Conservation (phyloP, 2,888 invertebrate genomes). For the Cloeon dipterum region DNA sequence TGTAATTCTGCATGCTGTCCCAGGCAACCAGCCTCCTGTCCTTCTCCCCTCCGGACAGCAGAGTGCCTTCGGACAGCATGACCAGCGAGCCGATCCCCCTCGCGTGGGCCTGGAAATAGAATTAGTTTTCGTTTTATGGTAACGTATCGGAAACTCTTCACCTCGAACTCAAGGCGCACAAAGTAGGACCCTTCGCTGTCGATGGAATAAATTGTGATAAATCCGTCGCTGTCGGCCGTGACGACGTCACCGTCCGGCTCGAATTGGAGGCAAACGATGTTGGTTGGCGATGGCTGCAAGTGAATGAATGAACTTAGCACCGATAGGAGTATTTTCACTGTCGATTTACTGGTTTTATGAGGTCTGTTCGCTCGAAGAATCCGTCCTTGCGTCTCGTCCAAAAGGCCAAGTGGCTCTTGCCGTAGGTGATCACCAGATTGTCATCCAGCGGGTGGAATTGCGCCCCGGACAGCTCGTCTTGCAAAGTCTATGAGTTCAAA, state of each 20-base stretch:
- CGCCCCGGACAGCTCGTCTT: constrained; percentile 70
- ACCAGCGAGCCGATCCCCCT: constrained; percentile 70
- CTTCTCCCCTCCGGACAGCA: constrained; percentile 76
- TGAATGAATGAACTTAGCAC: background rate
- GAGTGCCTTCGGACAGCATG: constrained; percentile 73
- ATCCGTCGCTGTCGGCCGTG: constrained; percentile 78
- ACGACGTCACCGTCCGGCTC: constrained; percentile 82
- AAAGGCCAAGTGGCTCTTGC: constrained; percentile 74
- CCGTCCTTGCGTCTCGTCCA: constrained; percentile 84
- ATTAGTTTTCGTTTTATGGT: background rate
- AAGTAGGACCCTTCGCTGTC: constrained; percentile 77
- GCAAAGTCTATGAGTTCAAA: constrained; percentile 56
- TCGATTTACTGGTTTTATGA: constrained; percentile 51
- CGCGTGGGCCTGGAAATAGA: constrained; percentile 42
- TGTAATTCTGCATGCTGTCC: constrained; percentile 78
- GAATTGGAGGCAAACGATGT: constrained; percentile 70
- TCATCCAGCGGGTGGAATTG: constrained; percentile 82
- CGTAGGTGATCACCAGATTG: constrained; percentile 74
- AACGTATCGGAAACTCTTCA: constrained; percentile 11
- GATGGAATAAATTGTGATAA: constrained; percentile 74
- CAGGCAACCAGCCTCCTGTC: constrained; percentile 78
- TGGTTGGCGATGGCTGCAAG: constrained; percentile 41
- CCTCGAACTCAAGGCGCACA: constrained; percentile 70
- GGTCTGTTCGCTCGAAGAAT: constrained; percentile 72
- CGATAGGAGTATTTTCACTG: no score